Percentiles rank a stretch among this genome's conserved stretches.
These are phyloP conservation scores for Actinemys pallida DNA, from an alignment of 2,113 vertebrate species.

Conservation along the genomic window DNA sequence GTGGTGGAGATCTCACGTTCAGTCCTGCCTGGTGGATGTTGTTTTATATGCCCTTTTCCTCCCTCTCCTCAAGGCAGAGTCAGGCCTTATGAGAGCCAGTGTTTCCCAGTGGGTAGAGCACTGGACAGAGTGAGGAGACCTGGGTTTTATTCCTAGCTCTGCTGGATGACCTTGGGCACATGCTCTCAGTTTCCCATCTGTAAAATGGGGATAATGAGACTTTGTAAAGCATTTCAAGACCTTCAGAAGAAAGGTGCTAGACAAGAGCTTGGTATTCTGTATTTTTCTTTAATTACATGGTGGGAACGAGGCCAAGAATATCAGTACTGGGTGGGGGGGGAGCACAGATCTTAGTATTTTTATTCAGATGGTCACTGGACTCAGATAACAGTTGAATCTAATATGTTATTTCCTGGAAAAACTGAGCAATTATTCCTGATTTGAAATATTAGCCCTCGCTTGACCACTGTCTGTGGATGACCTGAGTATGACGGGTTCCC, in stretches of 20 bases:
- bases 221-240: too few relatives aligned
- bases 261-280: not conserved
- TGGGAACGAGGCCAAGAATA: too few relatives aligned
- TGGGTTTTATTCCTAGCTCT: not conserved
- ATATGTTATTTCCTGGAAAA: not conserved
- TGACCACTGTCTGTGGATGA: rapidly evolving
- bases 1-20: not conserved
- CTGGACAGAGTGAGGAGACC: not conserved
- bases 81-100: not conserved
- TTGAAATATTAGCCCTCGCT: rapidly evolving
- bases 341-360: not conserved
- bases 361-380: not conserved
- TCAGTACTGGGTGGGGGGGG: too few relatives aligned
- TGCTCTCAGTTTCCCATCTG: too few relatives aligned
- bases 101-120: not conserved
- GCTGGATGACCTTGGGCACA: not conserved
- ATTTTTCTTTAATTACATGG: not conserved
- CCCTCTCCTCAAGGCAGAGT: too few relatives aligned
- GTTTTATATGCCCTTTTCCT: not conserved
- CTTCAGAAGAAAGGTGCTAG: too few relatives aligned
- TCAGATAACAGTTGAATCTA: not conserved
- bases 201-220: not conserved
- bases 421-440: not conserved
- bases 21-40: not conserved
- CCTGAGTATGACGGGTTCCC: not conserved